Conservation (phyloP, 2,113 vertebrate species). For the Lepisosteus osseus region DNA sequence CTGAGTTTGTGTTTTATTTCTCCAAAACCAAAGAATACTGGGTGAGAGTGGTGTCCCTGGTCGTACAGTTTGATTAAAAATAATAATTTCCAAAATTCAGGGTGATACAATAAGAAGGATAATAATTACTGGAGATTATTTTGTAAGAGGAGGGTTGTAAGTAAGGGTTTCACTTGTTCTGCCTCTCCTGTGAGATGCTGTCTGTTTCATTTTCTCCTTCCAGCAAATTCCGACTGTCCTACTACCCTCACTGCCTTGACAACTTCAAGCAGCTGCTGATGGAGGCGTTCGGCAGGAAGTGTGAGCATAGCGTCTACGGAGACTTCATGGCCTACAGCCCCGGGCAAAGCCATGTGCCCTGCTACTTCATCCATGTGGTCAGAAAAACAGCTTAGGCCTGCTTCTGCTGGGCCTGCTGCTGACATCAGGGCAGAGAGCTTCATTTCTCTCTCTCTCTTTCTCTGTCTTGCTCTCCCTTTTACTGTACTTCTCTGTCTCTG, state of each 20-base stretch:
- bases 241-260: conserved; percentile 86
- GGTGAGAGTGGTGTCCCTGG: too few relatives aligned
- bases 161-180: too few relatives aligned
- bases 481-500: background rate
- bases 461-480: background rate
- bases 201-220: conserved; percentile 16
- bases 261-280: conserved; percentile 79
- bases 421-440: background rate
- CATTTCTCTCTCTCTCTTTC: background rate
- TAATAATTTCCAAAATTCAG: too few relatives aligned
- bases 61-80: too few relatives aligned
- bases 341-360: conserved; percentile 70
- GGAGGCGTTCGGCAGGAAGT: conserved; percentile 74
- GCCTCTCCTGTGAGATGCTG: background rate
- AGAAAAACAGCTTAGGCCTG: conserved; percentile 71
- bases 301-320: conserved; percentile 82
- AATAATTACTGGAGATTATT: too few relatives aligned
- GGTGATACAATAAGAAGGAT: too few relatives aligned
- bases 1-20: too few relatives aligned
- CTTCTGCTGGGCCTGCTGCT: background rate
- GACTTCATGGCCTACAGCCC: conserved; percentile 84
- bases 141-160: too few relatives aligned
- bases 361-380: conserved; percentile 95
- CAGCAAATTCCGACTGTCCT: conserved; percentile 94
- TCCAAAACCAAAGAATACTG: too few relatives aligned